Percentiles rank a stretch among this genome's conserved stretches.
Evolutionary conservation across 1,140 invertebrate species (phyloP).

Genomic region (Vollenhovia emeryi): DNA sequence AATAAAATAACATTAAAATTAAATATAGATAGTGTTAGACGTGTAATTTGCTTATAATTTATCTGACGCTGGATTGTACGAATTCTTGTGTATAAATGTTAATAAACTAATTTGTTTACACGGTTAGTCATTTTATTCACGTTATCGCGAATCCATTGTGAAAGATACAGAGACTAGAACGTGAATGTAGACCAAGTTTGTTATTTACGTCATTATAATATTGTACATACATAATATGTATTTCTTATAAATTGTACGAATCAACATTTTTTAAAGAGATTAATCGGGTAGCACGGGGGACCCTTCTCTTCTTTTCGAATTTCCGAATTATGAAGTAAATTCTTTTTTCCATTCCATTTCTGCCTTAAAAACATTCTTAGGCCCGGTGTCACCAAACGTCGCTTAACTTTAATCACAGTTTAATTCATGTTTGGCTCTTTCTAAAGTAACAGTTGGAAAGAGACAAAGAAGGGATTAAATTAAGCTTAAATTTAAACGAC

Average conservation of each 20-base stretch:
- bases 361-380: too few species aligned
- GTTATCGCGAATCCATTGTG: neutral
- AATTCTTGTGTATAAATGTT: constrained; percentile 80
- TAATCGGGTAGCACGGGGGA: too few species aligned
- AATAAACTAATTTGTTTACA: constrained; percentile 76
- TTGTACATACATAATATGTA: neutral
- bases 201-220: neutral
- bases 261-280: neutral
- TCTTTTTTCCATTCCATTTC: too few species aligned
- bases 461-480: too few species aligned
- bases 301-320: too few species aligned
- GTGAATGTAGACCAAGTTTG: neutral
- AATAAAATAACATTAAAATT: constrained; percentile 40
- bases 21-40: constrained; percentile 57
- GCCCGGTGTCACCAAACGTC: too few species aligned
- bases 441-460: too few species aligned
- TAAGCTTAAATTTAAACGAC: too few species aligned
- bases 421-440: too few species aligned
- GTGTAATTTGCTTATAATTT: constrained; percentile 79
- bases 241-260: neutral
- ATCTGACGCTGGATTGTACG: constrained; percentile 79
- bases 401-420: too few species aligned
- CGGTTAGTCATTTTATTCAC: neutral
- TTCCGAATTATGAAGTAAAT: too few species aligned
- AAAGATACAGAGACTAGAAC: neutral